Evolutionary conservation across 2,888 invertebrate species (phyloP).

Genomic region (Eumacrocentrus americanus): DNA sequence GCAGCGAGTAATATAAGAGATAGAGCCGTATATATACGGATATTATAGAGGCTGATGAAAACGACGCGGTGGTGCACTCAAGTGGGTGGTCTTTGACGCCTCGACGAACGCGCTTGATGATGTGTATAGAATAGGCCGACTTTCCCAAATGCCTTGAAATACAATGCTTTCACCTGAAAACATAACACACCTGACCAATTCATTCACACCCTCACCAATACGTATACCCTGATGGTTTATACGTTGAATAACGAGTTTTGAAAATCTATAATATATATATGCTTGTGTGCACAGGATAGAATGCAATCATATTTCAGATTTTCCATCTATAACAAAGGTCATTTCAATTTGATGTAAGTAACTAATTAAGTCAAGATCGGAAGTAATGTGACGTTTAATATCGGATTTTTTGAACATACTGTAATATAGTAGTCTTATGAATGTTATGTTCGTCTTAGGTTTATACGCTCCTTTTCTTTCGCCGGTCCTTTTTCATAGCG

Average conservation of each 20-base stretch:
- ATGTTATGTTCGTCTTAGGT: too few species aligned
- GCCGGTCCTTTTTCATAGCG: constrained; percentile 35
- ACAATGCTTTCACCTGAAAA: constrained; percentile 10
- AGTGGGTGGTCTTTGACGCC: constrained; percentile 50
- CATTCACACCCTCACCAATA: neutral
- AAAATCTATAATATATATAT: too few species aligned
- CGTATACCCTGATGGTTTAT: neutral
- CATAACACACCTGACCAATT: constrained; percentile 18
- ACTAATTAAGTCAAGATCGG: too few species aligned
- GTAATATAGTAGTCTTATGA: constrained; percentile 22
- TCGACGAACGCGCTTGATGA: constrained; percentile 11
- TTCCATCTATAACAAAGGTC: too few species aligned
- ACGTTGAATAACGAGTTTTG: constrained; percentile 27
- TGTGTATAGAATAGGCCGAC: constrained; percentile 5
- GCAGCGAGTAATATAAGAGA: neutral
- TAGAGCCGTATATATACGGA: neutral
- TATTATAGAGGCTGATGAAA: constrained; percentile 49
- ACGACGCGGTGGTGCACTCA: constrained; percentile 37
- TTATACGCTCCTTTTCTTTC: constrained; percentile 30
- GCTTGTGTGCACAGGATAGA: too few species aligned
- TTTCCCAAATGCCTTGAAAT: constrained; percentile 13
- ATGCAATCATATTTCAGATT: too few species aligned
- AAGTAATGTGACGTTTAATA: neutral
- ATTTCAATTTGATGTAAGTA: too few species aligned
- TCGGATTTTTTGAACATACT: constrained; percentile 10